A percentile compares a stretch with the other conserved stretches of the same genome.
phyloP scores from a whole-genome alignment of 2,113 vertebrate species.

The Ploceus nigricollis region DNA sequence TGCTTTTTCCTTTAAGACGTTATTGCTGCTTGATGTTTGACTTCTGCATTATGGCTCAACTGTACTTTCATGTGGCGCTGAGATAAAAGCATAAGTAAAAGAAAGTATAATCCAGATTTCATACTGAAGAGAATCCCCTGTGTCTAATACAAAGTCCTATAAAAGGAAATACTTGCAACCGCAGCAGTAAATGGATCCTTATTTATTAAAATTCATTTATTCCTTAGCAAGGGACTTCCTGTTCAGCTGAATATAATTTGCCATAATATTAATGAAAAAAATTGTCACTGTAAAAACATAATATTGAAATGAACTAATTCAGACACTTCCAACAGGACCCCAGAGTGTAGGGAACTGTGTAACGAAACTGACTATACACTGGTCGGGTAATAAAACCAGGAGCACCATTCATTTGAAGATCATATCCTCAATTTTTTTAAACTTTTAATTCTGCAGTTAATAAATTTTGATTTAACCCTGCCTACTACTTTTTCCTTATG shows the following conservation, averaged over 20 bases:
- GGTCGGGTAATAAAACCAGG: neutral
- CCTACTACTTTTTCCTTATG: neutral
- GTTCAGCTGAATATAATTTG: conserved; percentile 4
- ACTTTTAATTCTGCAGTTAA: neutral
- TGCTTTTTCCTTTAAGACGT: neutral
- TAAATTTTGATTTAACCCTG: neutral
- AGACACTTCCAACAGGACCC: conserved; percentile 15
- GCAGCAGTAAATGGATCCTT: conserved; percentile 51
- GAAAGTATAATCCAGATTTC: conserved; percentile 38
- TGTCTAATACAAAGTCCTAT: conserved; percentile 19
- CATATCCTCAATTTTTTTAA: neutral
- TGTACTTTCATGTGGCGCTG: neutral
- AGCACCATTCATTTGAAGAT: neutral
- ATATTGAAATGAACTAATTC: conserved; percentile 53
- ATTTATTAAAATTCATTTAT: conserved; percentile 74
- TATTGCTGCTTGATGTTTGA: neutral
- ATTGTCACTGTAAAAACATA: conserved; percentile 46
- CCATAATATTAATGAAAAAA: conserved; percentile 65
- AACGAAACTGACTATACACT: neutral
- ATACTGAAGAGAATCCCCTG: conserved; percentile 21
- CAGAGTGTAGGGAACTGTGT: neutral
- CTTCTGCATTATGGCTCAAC: neutral
- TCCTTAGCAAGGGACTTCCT: conserved; percentile 55
- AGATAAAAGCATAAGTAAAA: neutral
- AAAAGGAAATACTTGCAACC: conserved; percentile 41